Base-by-base conservation (phyloP, 1,140 invertebrate genomes). In the Onthophagus taurus region DNA sequence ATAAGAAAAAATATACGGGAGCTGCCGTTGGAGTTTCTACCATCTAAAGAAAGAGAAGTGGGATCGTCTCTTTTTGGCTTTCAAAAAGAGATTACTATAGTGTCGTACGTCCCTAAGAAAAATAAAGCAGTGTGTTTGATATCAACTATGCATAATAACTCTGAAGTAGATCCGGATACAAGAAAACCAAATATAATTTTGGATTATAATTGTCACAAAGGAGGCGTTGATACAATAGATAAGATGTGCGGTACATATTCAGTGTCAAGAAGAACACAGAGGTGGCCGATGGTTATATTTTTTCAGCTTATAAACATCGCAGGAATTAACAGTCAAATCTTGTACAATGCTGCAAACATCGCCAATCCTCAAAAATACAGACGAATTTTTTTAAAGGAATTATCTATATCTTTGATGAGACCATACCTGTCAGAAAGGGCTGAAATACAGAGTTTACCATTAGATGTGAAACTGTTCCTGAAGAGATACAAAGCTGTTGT, bases 231-330 rank as follows among this genome's bases (percentile, higher is more conserved):
- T 37, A 8, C 16, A 7, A 8, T 37, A 19, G 35, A 37, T 11
- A 19, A 37, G 35, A 37, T 19, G 18, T 37, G 35, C 20, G 17
- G 16, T 8, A 17, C 6, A 16, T 13, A 37, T 21, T 11, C 3
- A 12, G 9, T 11, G 7, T 8, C 16, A 19, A 17, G 35, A 12
- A 17, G 2, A 19, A 63, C 54, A 9, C 46, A 45, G 11, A 45
- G 60, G 13, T 65, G 60, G 63, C 57, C 56, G 13, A 30, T 58
- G 20, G 41, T 45, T 16, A 43, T 60, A 20, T 64, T 61, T 45
- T 63, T 31, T 20, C 64, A 71, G 42, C 38, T 41, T n/a, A 63
- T 62, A 20, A 68, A 73, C 51, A n/a, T n/a, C n/a, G n/a, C n/a
- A n/a, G n/a, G n/a, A n/a, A n/a, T n/a, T n/a, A n/a, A n/a, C n/a